These are phyloP conservation scores for Pangasius macronema DNA, from an alignment of 2,797 vertebrate species.

Conservation along the genomic window DNA sequence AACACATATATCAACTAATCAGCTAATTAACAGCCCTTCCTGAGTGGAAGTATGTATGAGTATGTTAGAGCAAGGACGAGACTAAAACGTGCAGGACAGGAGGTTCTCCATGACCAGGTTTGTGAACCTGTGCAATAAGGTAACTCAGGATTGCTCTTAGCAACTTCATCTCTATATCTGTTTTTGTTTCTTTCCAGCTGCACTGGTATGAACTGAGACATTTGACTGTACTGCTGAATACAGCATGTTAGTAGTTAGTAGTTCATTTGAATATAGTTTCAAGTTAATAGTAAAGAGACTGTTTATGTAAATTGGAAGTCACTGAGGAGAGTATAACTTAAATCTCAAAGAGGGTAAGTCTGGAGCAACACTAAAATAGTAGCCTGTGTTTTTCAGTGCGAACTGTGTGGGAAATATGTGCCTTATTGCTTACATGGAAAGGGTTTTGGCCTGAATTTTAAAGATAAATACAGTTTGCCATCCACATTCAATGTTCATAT, in stretches of 20 bases:
- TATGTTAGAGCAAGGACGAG: neutral
- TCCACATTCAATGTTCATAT: slow-evolving; percentile 11
- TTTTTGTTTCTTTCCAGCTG: neutral
- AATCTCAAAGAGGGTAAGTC: no score
- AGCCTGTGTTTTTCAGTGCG: slow-evolving; percentile 27
- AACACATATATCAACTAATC: neutral
- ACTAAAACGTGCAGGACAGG: neutral
- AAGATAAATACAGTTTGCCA: slow-evolving; percentile 34
- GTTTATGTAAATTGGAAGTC: no score
- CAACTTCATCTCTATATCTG: neutral
- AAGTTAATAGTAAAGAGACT: no score
- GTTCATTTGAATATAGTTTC: neutral
- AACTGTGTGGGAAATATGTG: slow-evolving; percentile 24
- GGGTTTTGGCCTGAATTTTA: slow-evolving; percentile 11
- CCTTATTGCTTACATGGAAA: slow-evolving; percentile 7
- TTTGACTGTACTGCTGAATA: neutral
- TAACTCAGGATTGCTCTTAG: neutral
- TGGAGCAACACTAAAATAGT: slow-evolving; percentile 34
- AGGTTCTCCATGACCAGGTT: neutral
- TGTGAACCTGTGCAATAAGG: neutral
- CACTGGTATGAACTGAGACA: neutral
- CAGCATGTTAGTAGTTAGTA: neutral
- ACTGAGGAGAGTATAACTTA: no score
- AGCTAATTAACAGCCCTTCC: neutral
- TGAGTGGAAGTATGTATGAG: neutral